phyloP scores from a whole-genome alignment of 2,888 invertebrate genomes.

The Ophraella communa region DNA sequence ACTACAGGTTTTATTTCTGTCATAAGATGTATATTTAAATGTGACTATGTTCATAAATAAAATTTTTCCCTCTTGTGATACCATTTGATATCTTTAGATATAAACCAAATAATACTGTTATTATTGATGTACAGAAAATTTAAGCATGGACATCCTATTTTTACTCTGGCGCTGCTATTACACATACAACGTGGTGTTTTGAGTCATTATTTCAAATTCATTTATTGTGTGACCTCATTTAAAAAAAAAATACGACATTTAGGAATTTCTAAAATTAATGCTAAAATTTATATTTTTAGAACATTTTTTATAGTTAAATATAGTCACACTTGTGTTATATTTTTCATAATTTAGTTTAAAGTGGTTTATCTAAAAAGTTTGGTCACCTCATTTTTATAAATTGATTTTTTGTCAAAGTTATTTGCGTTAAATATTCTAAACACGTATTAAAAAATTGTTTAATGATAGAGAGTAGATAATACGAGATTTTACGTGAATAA shows the following conservation, averaged over 20 bases:
- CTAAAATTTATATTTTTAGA: constrained; percentile 15
- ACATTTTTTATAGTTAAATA: background rate
- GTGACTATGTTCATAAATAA: too few relatives aligned
- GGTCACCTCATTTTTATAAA: background rate
- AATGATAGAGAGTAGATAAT: background rate
- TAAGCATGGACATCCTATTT: constrained; percentile 5
- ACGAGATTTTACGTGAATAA: too few relatives aligned
- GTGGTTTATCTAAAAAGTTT: background rate
- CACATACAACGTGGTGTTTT: constrained; percentile 16
- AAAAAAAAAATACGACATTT: constrained; percentile 14
- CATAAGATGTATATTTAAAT: too few relatives aligned
- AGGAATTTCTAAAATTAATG: constrained; percentile 14
- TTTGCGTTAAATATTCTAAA: too few relatives aligned
- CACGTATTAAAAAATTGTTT: too few relatives aligned
- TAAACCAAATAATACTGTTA: too few relatives aligned
- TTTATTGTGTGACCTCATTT: constrained; percentile 27
- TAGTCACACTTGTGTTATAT: background rate
- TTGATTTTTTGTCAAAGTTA: too few relatives aligned
- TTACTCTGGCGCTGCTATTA: background rate
- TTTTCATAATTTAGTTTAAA: background rate
- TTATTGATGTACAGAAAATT: too few relatives aligned
- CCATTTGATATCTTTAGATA: too few relatives aligned
- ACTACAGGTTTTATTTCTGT: too few relatives aligned
- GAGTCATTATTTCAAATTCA: constrained; percentile 16
- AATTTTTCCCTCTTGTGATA: too few relatives aligned